phyloP scores from a whole-genome alignment of 2,797 vertebrate genomes.

The Microctenopoma steveboyesi region DNA sequence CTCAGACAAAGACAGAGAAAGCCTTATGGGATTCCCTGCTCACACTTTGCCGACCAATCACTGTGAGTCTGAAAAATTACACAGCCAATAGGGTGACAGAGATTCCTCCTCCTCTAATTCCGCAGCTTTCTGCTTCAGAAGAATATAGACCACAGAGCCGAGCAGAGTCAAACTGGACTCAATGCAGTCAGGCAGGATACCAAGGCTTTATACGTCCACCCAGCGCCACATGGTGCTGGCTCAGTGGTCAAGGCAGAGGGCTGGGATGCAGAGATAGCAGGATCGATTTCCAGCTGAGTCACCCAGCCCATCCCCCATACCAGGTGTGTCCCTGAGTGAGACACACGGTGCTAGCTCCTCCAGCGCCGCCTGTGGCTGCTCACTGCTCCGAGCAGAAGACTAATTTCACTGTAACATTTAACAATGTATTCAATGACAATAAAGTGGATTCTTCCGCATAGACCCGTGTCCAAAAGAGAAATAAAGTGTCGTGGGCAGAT shows the following conservation, averaged over 20 bases:
- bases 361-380: too few relatives aligned
- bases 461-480: neutral
- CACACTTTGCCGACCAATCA: slow-evolving; percentile 61
- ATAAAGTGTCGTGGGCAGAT: slow-evolving; percentile 1
- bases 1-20: slow-evolving; percentile 50
- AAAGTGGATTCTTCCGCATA: too few relatives aligned
- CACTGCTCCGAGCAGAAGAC: too few relatives aligned
- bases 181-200: neutral
- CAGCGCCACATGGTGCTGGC: neutral
- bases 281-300: too few relatives aligned
- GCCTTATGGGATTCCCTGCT: slow-evolving; percentile 60
- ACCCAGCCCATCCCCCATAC: too few relatives aligned
- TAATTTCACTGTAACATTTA: too few relatives aligned
- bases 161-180: neutral
- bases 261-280: too few relatives aligned
- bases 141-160: slow-evolving; percentile 19
- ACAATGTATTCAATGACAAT: too few relatives aligned
- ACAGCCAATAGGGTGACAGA: slow-evolving; percentile 55
- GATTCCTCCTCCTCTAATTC: slow-evolving; percentile 33
- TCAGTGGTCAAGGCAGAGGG: too few relatives aligned
- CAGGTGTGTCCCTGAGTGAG: too few relatives aligned
- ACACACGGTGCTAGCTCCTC: too few relatives aligned
- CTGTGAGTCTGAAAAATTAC: slow-evolving; percentile 23
- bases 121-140: slow-evolving; percentile 39
- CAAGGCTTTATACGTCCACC: neutral